Base-by-base conservation (phyloP, 1,140 invertebrate species). In the Drosophila nebulosa region DNA sequence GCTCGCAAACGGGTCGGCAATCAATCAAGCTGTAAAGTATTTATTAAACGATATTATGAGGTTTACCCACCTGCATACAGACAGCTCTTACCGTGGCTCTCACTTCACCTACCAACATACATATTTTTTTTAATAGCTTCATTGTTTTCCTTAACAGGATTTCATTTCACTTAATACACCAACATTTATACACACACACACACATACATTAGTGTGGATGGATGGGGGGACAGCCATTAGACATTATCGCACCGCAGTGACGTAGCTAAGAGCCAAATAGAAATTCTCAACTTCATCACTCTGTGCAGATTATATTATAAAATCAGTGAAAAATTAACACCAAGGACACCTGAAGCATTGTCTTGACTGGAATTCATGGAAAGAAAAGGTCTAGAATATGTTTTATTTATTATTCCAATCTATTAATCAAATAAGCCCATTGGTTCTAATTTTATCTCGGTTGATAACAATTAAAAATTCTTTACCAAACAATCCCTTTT, bases 41-140 rank as follows among this genome's bases (percentile, higher is more conserved):
- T 85, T 85, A 85, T 85, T 85, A 85, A 85, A 86, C 83, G 81
- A 81, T 85, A 85, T 85, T 85, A 85, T 85, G 81, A 78, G 81
- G 81, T 69, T 85, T 81, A 74, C 78, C 81, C 56, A 42, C 21
- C 46, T 35, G 76, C 46, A 64, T 36, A 61, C 58, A 69, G 42
- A 64, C 69, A 65, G 27, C 57, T 61, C 5, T 36, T 56, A 27
- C 24, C 26, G 12, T 24, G 10, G 7, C 4, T 4, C 56, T 22
- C 56, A 1, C 16, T 27, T 18, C 46, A 36, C 35, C 21, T 30
- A 22, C 61, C 58, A 26, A 52, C 46, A 53, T 53, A 64, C 56
- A 62, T 70, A 68, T 68, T 80, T 70, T 79, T 84, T 86, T 85
- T 85, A 85, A 85, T 85, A 86, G 81, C 81, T 85, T 86, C 81